Base-by-base conservation (phyloP, 2,888 invertebrate species). In the Melieria crassipennis region DNA sequence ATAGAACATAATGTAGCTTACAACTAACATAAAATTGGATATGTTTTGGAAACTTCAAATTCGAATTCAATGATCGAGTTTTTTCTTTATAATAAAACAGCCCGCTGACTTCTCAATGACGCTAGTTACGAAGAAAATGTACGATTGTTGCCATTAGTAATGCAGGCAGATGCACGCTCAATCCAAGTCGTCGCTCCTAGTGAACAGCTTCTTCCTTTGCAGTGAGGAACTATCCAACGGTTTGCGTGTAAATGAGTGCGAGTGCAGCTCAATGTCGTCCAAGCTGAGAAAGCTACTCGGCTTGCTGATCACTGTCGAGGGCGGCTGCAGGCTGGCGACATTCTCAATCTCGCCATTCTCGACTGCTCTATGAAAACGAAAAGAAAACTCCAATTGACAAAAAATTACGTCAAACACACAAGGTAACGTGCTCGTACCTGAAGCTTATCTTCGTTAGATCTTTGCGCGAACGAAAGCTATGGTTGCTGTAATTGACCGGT, bases 401-500 rank as follows among this genome's bases (percentile, higher is more conserved):
- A 52, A 5, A 52, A 5, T 52, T 11, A 7, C 7, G 7, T 7
- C 4, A n/a, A 5, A 52, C 13, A n/a, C 52, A n/a, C 1, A 13
- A 48, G 69, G 42, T 11, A 11, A 61, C 16, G 9, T 46, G 5
- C 46, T 70, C 74, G 77, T 74, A 78, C 80, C 69, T 77, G 65
- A 80, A 80, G 75, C 79, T 80, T 6, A 78, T 79, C 72, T 80
- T 82, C 11, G 80, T 78, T 70, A 81, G 78, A 77, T 84, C 85
- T 57, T 83, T 81, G n/a, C 82, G 80, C 30, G 79, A 80, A 55
- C 82, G 80, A 57, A 82, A 78, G 66, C 78, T 76, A 55, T 72
- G 78, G n/a, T 81, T 79, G 73, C 82, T 79, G 50, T 83, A 82
- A 78, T 84, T 84, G 0, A 87, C 73, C 1, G 87, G 87, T 6